A percentile compares a stretch with the other conserved stretches of the same genome.
These are phyloP conservation scores for Rhinichthys klamathensis DNA, from an alignment of 2,113 vertebrate genomes.

Conservation along the genomic window DNA sequence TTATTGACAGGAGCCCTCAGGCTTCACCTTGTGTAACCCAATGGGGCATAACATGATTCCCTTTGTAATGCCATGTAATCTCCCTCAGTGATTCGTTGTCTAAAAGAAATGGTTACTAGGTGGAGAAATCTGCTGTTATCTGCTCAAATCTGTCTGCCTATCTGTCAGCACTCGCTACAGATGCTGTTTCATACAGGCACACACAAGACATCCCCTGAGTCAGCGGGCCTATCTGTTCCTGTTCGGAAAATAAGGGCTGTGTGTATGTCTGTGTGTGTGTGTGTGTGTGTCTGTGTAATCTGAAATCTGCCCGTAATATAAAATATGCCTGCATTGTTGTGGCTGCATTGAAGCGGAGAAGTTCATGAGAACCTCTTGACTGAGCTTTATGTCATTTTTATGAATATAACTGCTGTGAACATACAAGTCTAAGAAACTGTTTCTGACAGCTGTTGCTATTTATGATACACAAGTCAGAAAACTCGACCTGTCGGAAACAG, in stretches of 20 bases:
- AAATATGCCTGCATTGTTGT: slow-evolving; percentile 49
- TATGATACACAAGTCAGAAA: neutral
- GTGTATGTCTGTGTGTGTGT: slow-evolving; percentile 9
- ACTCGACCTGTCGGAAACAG: neutral
- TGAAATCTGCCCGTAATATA: slow-evolving; percentile 31
- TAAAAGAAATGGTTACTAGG: slow-evolving; percentile 30
- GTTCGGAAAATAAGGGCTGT: slow-evolving; percentile 59
- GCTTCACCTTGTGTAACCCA: slow-evolving; percentile 22
- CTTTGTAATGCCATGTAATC: slow-evolving; percentile 39
- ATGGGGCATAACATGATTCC: slow-evolving; percentile 42
- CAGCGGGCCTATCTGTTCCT: slow-evolving; percentile 51
- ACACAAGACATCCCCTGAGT: slow-evolving; percentile 55
- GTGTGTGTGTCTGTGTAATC: slow-evolving; percentile 27
- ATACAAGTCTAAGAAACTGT: neutral
- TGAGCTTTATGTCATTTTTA: neutral
- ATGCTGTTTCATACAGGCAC: slow-evolving; percentile 50
- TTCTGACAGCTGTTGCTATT: neutral
- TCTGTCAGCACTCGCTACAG: slow-evolving; percentile 46
- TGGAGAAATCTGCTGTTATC: slow-evolving; percentile 37
- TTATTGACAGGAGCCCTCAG: slow-evolving; percentile 2
- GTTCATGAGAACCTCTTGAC: neutral
- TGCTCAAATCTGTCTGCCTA: slow-evolving; percentile 13
- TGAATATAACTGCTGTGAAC: neutral
- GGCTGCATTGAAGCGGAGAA: slow-evolving; percentile 28
- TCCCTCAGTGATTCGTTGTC: slow-evolving; percentile 33